Evolutionary conservation across 2,888 invertebrate genomes (phyloP).

Genomic region (Lasioglossum figueresi): DNA sequence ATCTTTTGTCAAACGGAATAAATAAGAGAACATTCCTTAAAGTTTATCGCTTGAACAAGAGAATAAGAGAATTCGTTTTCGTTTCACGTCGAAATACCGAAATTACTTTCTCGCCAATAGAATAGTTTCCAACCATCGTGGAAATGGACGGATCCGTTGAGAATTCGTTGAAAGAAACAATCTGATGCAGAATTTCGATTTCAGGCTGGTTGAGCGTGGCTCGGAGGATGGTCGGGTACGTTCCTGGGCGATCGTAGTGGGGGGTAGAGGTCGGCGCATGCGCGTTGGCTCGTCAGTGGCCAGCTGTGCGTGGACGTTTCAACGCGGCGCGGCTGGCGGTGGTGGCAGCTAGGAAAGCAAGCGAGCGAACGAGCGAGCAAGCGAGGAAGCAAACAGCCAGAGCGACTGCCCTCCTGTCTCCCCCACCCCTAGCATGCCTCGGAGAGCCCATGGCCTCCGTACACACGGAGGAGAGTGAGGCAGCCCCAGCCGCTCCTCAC

Average conservation of each 20-base stretch:
- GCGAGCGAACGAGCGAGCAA: slow-evolving; percentile 60
- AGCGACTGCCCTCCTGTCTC: slow-evolving; percentile 56
- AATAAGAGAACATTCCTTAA: no score
- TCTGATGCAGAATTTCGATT: neutral
- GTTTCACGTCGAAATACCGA: no score
- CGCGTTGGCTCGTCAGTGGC: slow-evolving; percentile 44
- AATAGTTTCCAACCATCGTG: neutral
- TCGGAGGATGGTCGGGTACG: neutral
- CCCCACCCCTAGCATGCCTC: slow-evolving; percentile 60
- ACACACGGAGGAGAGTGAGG: slow-evolving; percentile 70
- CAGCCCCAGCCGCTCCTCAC: slow-evolving; percentile 76
- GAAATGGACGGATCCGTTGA: neutral
- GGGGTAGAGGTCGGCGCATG: slow-evolving; percentile 42
- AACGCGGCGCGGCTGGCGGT: slow-evolving; percentile 56
- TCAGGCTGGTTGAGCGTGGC: neutral
- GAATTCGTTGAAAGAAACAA: neutral
- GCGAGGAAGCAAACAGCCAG: slow-evolving; percentile 58
- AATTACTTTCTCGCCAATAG: no score
- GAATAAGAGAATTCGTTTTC: no score
- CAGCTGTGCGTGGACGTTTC: slow-evolving; percentile 66
- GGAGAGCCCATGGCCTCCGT: slow-evolving; percentile 69
- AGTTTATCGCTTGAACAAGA: no score
- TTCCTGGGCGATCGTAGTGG: neutral
- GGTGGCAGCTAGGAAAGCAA: slow-evolving; percentile 64
- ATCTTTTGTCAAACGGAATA: no score